A percentile compares a stretch with the other conserved stretches of the same genome.
Evolutionary conservation across 2,113 vertebrate species (phyloP).

Genomic region (Sylvietta virens): DNA sequence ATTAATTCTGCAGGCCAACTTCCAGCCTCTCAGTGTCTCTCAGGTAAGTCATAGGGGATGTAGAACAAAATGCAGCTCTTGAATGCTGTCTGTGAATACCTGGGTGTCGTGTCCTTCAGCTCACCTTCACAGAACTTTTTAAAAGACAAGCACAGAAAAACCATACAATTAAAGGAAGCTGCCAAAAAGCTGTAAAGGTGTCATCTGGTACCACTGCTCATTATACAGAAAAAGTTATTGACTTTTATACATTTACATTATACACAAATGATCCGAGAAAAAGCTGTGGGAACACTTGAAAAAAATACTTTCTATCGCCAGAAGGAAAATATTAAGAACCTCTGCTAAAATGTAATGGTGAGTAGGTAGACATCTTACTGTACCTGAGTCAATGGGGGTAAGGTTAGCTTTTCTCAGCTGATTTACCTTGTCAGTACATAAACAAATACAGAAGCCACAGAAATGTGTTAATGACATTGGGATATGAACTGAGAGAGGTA

Average conservation of each 20-base stretch:
- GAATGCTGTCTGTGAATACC: neutral
- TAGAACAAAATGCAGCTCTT: neutral
- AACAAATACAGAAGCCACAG: neutral
- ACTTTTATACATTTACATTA: too few species aligned
- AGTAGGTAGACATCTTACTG: neutral
- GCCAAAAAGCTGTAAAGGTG: neutral
- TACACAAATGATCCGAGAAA: neutral
- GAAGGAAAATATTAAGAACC: neutral
- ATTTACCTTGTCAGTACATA: neutral
- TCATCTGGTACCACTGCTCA: neutral
- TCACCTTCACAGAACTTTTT: neutral
- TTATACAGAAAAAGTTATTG: neutral
- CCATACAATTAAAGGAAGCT: neutral
- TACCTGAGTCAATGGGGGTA: neutral
- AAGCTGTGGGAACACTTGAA: neutral
- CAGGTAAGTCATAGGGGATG: neutral
- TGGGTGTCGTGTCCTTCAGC: neutral
- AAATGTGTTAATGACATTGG: neutral
- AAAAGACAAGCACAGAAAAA: neutral
- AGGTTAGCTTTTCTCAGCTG: neutral
- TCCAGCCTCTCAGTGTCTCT: neutral
- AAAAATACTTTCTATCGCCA: neutral
- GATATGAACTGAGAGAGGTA: neutral
- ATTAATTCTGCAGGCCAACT: neutral
- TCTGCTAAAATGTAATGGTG: neutral